A percentile compares a stretch with the other conserved stretches of the same genome.
These are phyloP conservation scores for Diadegma fenestrale DNA, from an alignment of 2,888 invertebrate genomes.

Conservation along the genomic window DNA sequence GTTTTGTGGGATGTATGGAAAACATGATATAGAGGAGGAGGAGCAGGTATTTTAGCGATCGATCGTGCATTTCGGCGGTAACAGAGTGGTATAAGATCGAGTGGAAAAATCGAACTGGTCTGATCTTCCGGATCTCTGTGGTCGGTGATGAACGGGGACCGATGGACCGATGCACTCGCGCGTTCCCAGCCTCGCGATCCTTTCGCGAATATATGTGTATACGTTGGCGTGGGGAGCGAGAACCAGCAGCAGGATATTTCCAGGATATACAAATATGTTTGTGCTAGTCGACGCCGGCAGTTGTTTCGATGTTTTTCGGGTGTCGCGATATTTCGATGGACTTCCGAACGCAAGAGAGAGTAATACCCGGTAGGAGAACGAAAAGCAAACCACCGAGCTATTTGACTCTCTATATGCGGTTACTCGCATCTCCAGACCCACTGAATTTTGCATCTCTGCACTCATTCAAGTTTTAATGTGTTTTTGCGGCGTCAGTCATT, in stretches of 20 bases:
- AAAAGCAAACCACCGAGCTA: constrained; percentile 44
- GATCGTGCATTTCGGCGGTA: constrained; percentile 29
- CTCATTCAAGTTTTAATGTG: constrained; percentile 85
- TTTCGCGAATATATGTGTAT: constrained; percentile 16
- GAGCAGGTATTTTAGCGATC: constrained; percentile 42
- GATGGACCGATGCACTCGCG: constrained; percentile 47
- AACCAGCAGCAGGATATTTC: not conserved
- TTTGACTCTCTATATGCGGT: constrained; percentile 79
- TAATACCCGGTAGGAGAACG: constrained; percentile 69
- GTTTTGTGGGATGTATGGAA: constrained; percentile 33
- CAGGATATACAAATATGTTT: constrained; percentile 10
- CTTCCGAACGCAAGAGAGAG: constrained; percentile 75
- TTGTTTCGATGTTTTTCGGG: constrained; percentile 76
- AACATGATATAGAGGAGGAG: constrained; percentile 12
- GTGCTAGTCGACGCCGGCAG: constrained; percentile 19
- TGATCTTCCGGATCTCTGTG: constrained; percentile 56
- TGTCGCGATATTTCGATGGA: constrained; percentile 80
- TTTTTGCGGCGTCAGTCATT: constrained; percentile 85
- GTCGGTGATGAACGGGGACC: constrained; percentile 46
- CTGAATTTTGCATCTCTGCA: constrained; percentile 84
- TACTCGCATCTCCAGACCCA: constrained; percentile 83
- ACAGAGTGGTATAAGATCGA: constrained; percentile 61
- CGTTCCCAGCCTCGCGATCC: constrained; percentile 10
- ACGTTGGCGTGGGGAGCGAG: not conserved
- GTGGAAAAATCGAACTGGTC: constrained; percentile 61